These are phyloP conservation scores for Pantherophis guttatus DNA, from an alignment of 2,113 vertebrate genomes.

Conservation along the genomic window DNA sequence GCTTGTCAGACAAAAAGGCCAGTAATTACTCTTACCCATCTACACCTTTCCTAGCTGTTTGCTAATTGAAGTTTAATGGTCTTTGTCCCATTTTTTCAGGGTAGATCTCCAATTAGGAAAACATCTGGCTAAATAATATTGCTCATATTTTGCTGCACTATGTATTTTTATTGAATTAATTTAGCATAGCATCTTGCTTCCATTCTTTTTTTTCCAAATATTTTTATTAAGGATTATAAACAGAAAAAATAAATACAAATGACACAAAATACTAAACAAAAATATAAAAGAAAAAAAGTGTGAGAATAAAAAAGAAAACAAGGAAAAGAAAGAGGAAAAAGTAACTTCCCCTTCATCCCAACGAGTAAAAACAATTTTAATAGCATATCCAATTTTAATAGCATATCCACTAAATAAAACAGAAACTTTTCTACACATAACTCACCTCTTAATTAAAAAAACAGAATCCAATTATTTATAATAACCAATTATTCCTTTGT, in stretches of 20 bases:
- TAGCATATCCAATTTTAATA: background rate
- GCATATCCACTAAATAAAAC: background rate
- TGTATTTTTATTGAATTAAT: background rate
- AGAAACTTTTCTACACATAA: background rate
- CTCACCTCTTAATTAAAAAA: background rate
- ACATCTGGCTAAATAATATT: constrained; percentile 38
- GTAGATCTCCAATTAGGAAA: constrained; percentile 50
- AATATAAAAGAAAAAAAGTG: background rate
- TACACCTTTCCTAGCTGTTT: constrained; percentile 60
- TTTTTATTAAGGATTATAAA: background rate
- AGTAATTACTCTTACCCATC: constrained; percentile 70
- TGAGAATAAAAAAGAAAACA: background rate
- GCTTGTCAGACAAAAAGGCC: constrained; percentile 62
- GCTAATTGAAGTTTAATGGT: constrained; percentile 67
- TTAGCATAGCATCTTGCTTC: background rate
- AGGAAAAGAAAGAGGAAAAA: background rate
- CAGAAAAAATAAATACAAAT: background rate
- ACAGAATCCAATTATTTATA: background rate
- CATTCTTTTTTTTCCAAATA: background rate
- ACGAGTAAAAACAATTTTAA: background rate
- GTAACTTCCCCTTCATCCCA: background rate
- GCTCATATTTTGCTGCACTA: constrained; percentile 4
- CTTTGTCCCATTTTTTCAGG: constrained; percentile 50
- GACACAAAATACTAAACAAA: background rate
- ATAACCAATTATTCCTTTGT: background rate